Evolutionary conservation across 1,140 invertebrate species (phyloP), one percentile per base, ranked within the genome.

Genomic region (Drosophila kikkawai): DNA sequence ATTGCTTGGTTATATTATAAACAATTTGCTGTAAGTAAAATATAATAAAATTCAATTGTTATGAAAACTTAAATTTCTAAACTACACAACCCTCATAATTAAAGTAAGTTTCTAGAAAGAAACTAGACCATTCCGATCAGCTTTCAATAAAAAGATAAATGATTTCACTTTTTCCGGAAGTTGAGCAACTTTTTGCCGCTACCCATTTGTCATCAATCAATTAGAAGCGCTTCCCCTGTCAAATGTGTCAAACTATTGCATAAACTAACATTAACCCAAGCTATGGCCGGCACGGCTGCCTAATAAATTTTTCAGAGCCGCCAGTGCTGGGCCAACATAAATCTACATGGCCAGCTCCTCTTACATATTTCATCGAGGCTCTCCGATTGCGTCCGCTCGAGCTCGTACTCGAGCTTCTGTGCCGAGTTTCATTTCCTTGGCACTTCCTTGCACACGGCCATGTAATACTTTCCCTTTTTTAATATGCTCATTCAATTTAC

Each of bases 401-500:
- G n/a, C 55, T 63, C 39, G 29, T 26, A 17, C 55, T 63, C 34
- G 47, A 61, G 48, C 61, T 70, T 44, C 44, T 66, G 64, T 60
- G 58, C 66, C 48, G 76, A 69, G 65, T 79, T 66, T 65, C 76
- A 84, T 79, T 88, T 90, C 80, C 85, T 88, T 79, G 68, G 55
- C 81, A 86, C 65, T 85, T 85, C 82, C 82, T 75, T 75, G 69
- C 50, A 69, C 47, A 58, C 37, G 51, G 29, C 41, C 60, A 53
- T 78, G 66, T 68, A 90, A 66, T 84, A 88, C 81, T 75, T 81
- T 84, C 71, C 61, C 85, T 78, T 75, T 84, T 90, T 88, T 84
- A 90, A 90, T 88, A 88, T 88, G 78, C 74, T 84, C 78, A 90
- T 88, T 90, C 84, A 88, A 88, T 90, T 88, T 84, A 69, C 84